Evolutionary conservation across 2,113 vertebrate genomes (phyloP).

Genomic region (Mus pahari): DNA sequence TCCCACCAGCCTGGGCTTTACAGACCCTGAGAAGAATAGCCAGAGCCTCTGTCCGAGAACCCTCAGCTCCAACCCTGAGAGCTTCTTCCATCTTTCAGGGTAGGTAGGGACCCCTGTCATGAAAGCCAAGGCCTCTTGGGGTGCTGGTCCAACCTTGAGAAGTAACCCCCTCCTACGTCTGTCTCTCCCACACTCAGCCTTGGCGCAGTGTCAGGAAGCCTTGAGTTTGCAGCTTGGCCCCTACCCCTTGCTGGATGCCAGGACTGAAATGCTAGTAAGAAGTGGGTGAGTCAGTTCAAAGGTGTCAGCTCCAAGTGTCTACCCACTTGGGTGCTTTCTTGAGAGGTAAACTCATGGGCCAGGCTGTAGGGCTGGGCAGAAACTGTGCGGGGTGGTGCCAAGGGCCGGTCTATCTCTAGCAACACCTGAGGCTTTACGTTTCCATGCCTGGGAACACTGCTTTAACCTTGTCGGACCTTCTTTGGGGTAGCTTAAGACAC

Average conservation of each 20-base stretch:
- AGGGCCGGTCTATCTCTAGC: not conserved
- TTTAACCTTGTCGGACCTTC: not conserved
- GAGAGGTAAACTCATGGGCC: not conserved
- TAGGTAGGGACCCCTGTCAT: not conserved
- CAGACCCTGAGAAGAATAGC: not conserved
- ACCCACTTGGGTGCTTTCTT: not conserved
- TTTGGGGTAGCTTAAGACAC: not conserved
- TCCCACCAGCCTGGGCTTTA: not conserved
- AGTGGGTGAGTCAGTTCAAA: constrained; percentile 42
- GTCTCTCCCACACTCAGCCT: not conserved
- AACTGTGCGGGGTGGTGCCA: not conserved
- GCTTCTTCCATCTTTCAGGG: not conserved
- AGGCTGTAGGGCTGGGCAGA: not conserved
- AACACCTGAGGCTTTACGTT: not conserved
- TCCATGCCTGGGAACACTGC: not conserved
- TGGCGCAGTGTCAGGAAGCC: constrained; percentile 2
- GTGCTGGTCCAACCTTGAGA: not conserved
- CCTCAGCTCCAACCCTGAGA: not conserved
- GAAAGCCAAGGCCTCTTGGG: not conserved
- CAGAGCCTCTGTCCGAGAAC: not conserved
- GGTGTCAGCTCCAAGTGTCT: not conserved
- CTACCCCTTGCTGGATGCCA: not conserved
- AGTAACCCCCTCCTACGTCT: not conserved
- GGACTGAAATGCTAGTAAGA: not conserved
- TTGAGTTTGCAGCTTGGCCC: not conserved